These are phyloP conservation scores for Luehdorfia chinensis DNA, from an alignment of 1,140 invertebrate genomes.

Conservation along the genomic window DNA sequence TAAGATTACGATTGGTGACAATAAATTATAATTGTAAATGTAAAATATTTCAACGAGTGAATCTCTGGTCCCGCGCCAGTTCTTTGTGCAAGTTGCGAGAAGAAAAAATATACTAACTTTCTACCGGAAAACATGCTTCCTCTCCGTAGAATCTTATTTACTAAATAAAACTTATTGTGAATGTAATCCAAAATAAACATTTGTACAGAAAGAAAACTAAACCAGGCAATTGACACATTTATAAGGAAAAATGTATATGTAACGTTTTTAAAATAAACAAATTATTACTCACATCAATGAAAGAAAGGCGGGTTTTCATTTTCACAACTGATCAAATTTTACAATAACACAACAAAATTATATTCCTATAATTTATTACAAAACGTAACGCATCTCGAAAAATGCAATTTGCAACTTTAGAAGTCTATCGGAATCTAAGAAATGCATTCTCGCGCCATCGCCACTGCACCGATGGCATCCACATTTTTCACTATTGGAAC, in stretches of 20 bases:
- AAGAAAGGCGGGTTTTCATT: constrained; percentile 13
- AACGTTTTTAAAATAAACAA: constrained; percentile 7
- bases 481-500: constrained; percentile 12
- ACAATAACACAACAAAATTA: constrained; percentile 15
- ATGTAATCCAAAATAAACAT: too few relatives aligned
- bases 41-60: too few relatives aligned
- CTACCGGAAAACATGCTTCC: too few relatives aligned
- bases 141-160: too few relatives aligned
- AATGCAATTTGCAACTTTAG: constrained; percentile 45
- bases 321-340: not conserved
- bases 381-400: constrained; percentile 31
- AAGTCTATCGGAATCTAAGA: constrained; percentile 48
- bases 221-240: too few relatives aligned
- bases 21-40: too few relatives aligned
- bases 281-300: constrained; percentile 11
- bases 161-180: too few relatives aligned
- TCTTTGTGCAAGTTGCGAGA: too few relatives aligned
- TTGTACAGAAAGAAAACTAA: too few relatives aligned
- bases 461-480: constrained; percentile 18
- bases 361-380: constrained; percentile 28
- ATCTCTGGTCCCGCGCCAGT: too few relatives aligned
- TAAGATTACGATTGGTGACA: too few relatives aligned
- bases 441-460: constrained; percentile 41
- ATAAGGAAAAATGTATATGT: not conserved
- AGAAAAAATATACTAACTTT: too few relatives aligned